Percentiles rank a stretch among this genome's conserved stretches.
These are phyloP conservation scores for Thalassarche chlororhynchos DNA, from an alignment of 2,113 vertebrate species.

Conservation along the genomic window DNA sequence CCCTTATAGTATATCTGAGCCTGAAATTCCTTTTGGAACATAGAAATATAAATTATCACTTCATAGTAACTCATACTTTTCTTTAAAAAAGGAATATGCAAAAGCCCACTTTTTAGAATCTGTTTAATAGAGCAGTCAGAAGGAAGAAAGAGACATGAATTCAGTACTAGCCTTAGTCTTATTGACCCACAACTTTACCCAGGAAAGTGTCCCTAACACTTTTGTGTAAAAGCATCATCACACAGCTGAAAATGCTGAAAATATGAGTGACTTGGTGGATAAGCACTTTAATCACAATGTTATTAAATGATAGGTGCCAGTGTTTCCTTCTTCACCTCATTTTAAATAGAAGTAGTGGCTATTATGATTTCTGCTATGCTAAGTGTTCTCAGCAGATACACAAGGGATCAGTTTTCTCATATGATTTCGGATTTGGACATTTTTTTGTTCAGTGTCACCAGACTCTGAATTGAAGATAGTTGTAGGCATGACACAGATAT, in stretches of 20 bases:
- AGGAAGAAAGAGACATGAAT: neutral
- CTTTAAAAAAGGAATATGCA: neutral
- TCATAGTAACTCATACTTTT: neutral
- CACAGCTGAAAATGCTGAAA: neutral
- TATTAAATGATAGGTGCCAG: neutral
- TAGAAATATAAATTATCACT: neutral
- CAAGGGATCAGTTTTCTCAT: neutral
- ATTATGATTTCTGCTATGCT: neutral
- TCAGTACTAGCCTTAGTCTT: neutral
- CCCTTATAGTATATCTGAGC: neutral
- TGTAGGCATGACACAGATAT: neutral
- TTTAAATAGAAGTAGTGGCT: neutral
- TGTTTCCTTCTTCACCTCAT: neutral
- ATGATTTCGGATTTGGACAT: neutral
- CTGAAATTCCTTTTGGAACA: neutral
- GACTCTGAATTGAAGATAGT: neutral
- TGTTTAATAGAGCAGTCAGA: neutral
- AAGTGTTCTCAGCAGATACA: neutral
- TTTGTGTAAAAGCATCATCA: neutral
- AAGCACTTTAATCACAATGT: neutral
- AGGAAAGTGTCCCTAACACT: neutral
- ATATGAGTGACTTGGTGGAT: neutral
- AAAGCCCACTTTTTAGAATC: neutral
- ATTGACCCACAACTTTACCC: neutral
- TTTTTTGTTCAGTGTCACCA: neutral